These are phyloP conservation scores for Podarcis raffonei DNA, from an alignment of 2,113 vertebrate genomes.

Conservation along the genomic window DNA sequence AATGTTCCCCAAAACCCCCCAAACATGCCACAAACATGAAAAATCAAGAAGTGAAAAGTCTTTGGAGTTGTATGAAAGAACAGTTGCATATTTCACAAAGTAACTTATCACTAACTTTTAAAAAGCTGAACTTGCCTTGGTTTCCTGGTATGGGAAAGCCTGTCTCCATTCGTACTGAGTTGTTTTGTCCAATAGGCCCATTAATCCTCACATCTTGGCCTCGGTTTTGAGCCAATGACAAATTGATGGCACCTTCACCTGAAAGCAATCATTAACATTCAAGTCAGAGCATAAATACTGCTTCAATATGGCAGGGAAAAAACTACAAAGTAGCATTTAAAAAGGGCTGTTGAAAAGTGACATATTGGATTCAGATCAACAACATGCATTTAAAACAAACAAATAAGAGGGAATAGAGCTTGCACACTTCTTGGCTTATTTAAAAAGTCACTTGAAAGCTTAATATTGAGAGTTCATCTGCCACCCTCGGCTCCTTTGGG, in stretches of 20 bases:
- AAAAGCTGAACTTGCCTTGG: constrained; percentile 78
- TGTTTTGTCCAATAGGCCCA: constrained; percentile 87
- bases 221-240: constrained; percentile 88
- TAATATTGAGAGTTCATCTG: background rate
- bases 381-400: background rate
- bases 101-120: fast-evolving
- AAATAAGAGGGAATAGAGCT: background rate
- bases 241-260: constrained; percentile 97
- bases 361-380: background rate
- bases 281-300: background rate
- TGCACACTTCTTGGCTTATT: background rate
- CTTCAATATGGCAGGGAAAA: background rate
- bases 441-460: background rate
- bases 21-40: background rate
- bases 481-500: too few relatives aligned
- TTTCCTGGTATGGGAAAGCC: constrained; percentile 87
- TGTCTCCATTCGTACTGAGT: constrained; percentile 87
- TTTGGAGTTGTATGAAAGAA: fast-evolving
- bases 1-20: too few relatives aligned
- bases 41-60: background rate
- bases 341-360: background rate
- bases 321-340: background rate
- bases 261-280: background rate
- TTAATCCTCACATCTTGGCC: constrained; percentile 94
- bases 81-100: background rate